These are phyloP conservation scores for Bungarus multicinctus DNA, from an alignment of 2,113 vertebrate species.

Conservation along the genomic window DNA sequence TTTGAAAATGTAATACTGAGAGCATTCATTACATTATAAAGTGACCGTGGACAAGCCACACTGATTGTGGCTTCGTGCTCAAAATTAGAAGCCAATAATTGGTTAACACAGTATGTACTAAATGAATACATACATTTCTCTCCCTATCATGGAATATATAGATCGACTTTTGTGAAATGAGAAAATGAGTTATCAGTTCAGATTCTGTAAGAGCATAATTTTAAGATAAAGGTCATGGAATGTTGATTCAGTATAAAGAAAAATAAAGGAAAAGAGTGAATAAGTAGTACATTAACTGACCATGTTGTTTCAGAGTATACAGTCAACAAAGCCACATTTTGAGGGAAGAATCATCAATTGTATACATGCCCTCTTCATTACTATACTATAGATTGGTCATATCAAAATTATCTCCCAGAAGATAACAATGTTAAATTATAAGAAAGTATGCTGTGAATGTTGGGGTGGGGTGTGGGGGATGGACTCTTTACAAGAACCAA, in stretches of 20 bases:
- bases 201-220: neutral
- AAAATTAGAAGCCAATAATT: neutral
- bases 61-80: neutral
- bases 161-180: neutral
- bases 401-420: neutral
- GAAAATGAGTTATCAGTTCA: neutral
- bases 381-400: neutral
- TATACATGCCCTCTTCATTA: neutral
- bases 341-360: neutral
- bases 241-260: neutral
- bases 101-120: neutral
- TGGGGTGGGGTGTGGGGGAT: neutral
- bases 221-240: neutral
- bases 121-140: neutral
- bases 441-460: neutral
- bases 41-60: neutral
- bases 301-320: neutral
- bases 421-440: neutral
- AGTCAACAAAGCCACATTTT: neutral
- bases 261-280: neutral
- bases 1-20: neutral
- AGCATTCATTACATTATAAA: neutral
- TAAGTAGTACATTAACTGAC: neutral
- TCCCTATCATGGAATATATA: no score
- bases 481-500: neutral